These are phyloP conservation scores for Thymallus thymallus DNA, from an alignment of 2,113 vertebrate genomes.

Conservation along the genomic window DNA sequence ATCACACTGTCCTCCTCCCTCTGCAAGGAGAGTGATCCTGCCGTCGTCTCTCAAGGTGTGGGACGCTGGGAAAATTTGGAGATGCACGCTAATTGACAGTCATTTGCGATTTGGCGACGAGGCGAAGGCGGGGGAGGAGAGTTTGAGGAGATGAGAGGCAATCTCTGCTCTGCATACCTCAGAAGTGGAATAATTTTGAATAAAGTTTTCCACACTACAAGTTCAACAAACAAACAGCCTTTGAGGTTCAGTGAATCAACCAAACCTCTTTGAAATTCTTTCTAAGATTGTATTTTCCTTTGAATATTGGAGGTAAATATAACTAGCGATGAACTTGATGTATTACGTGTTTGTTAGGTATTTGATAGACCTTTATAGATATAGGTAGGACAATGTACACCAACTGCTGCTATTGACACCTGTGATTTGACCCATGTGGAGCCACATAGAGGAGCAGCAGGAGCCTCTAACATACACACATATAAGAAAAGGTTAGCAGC, in stretches of 20 bases:
- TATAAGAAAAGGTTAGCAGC: constrained; percentile 37
- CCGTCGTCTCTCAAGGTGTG: background rate
- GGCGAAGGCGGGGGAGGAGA: constrained; percentile 30
- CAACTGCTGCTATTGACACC: background rate
- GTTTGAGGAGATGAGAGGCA: constrained; percentile 25
- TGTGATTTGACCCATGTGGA: background rate
- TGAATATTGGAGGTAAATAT: too few relatives aligned
- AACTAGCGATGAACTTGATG: too few relatives aligned
- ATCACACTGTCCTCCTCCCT: constrained; percentile 28
- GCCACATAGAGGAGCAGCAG: background rate
- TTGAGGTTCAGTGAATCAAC: too few relatives aligned
- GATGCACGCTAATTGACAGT: constrained; percentile 45
- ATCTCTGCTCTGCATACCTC: constrained; percentile 56
- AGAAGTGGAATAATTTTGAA: constrained; percentile 45
- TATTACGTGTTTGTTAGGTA: too few relatives aligned
- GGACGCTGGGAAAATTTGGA: constrained; percentile 42
- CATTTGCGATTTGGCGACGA: constrained; percentile 38
- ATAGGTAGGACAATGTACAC: too few relatives aligned
- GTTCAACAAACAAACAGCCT: too few relatives aligned
- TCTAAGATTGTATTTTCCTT: too few relatives aligned
- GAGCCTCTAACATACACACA: background rate
- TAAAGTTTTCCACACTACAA: constrained; percentile 40
- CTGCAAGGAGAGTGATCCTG: constrained; percentile 12
- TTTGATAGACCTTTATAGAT: too few relatives aligned
- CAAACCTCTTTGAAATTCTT: too few relatives aligned